A percentile compares a stretch with the other conserved stretches of the same genome.
These are phyloP conservation scores for Diarsia mendica DNA, from an alignment of 2,888 invertebrate genomes.

Conservation along the genomic window DNA sequence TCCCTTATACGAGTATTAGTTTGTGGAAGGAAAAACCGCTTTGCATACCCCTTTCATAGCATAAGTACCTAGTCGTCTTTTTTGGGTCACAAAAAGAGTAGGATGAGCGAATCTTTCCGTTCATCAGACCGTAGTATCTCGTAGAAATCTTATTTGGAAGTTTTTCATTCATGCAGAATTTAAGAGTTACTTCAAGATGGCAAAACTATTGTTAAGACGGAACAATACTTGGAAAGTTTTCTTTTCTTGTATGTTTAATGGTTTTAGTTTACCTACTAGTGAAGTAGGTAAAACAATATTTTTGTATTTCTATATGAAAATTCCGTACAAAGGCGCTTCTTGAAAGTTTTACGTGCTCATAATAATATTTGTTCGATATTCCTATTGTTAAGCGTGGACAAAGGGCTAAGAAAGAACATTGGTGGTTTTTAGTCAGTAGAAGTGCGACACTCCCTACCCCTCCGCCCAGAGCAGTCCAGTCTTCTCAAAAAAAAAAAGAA, in stretches of 20 bases:
- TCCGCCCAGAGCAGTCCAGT: no score
- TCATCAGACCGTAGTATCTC: not conserved
- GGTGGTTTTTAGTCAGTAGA: no score
- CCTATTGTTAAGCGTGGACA: not conserved
- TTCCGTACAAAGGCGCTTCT: not conserved
- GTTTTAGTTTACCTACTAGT: not conserved
- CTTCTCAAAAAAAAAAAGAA: no score
- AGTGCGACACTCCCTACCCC: no score
- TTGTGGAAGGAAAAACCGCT: not conserved
- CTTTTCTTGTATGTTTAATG: not conserved
- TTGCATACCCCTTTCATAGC: not conserved
- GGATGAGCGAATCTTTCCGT: not conserved
- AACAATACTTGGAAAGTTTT: slow-evolving; percentile 4
- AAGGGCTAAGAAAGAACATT: no score
- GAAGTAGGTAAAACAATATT: not conserved
- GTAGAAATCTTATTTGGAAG: not conserved
- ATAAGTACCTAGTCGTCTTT: not conserved
- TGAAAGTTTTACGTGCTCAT: not conserved
- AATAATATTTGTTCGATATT: not conserved
- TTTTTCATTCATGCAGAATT: not conserved
- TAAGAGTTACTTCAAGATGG: not conserved
- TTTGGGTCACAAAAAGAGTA: not conserved
- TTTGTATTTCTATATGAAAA: not conserved
- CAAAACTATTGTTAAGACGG: not conserved
- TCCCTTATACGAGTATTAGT: slow-evolving; percentile 3